Conservation (phyloP, 2,113 vertebrate genomes). For the Clarias macrocephalus region DNA sequence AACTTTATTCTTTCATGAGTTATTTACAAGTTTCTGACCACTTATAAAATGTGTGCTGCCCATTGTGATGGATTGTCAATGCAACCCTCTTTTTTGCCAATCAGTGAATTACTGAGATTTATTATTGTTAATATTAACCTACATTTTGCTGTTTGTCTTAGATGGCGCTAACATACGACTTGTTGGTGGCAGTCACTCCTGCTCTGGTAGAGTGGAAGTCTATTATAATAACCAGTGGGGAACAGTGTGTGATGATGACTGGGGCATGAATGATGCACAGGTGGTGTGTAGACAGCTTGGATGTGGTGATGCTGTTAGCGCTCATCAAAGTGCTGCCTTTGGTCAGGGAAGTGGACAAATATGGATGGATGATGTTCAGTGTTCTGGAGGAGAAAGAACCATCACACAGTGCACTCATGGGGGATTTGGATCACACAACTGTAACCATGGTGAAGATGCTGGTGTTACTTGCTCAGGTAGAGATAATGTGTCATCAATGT, state of each 20-base stretch:
- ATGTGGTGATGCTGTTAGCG: too few species aligned
- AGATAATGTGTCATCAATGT: neutral
- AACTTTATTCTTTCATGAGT: too few species aligned
- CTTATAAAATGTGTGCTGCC: too few species aligned
- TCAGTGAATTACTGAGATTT: too few species aligned
- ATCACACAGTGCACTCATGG: slow-evolving; percentile 55
- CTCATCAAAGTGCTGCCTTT: slow-evolving; percentile 44
- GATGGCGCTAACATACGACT: too few species aligned
- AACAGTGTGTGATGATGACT: slow-evolving; percentile 28
- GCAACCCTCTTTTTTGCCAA: too few species aligned
- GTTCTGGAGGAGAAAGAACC: slow-evolving; percentile 53
- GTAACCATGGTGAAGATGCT: slow-evolving; percentile 63
- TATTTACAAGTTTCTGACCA: too few species aligned
- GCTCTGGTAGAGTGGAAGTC: slow-evolving; percentile 43
- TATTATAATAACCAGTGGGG: slow-evolving; percentile 52
- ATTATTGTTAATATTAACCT: too few species aligned
- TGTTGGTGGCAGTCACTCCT: too few species aligned
- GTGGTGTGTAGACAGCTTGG: slow-evolving; percentile 61
- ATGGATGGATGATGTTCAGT: slow-evolving; percentile 60
- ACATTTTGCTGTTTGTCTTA: too few species aligned
- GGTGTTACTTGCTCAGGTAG: slow-evolving; percentile 69
- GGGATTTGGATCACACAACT: slow-evolving; percentile 51
- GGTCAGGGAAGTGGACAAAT: slow-evolving; percentile 52
- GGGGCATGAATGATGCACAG: slow-evolving; percentile 59
- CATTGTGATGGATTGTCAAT: too few species aligned